Evolutionary conservation across 2,113 vertebrate species (phyloP), one percentile per base, ranked within the genome.

Genomic region (Ailurus styani): DNA sequence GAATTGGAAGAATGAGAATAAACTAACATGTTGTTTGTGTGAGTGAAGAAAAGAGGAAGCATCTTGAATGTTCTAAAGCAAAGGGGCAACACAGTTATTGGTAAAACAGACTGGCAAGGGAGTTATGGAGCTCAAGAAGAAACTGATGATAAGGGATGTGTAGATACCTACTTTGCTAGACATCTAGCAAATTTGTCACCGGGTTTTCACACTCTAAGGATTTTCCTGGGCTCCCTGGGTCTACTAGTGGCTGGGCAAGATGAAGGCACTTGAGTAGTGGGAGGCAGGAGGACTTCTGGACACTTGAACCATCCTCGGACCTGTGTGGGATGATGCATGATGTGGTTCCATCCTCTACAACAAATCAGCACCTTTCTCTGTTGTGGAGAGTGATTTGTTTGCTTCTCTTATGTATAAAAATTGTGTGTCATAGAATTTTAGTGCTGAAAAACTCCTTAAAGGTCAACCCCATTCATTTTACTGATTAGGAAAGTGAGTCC

Each of bases 331-430:
- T 37, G 47, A 1, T 4, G 15, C 7, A 8, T 21, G 55, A 31
- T n/a, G 5, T 8, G 17, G n/a, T 7, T 54, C 23, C 47, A 60
- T 54, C 27, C 25, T 87, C 29, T 50, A 2, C 0, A 91, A 50
- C 31, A 37, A 55, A 73, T 21, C 8, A 21, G n/a, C 18, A 7
- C 4, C n/a, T 81, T 77, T 82, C 62, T 78, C 78, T 47, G 20
- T 5, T 68, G 70, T 21, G n/a, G 34, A 85, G 12, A 83, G 42
- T 40, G 27, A 77, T 78, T 52, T 62, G n/a, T 85, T 95, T 73
- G 85, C 40, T 82, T 60, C 60, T 82, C 31, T n/a, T 54, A 68
- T 57, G 45, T 77, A 77, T 81, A 77, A 47, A 95, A 88, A 17
- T 23, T 18, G 50, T 5, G 5, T 40, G 62, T 6, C 37, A 37